These are phyloP conservation scores for Plecturocebus donacophilus DNA, from an alignment of 2,113 vertebrate genomes.

Conservation along the genomic window DNA sequence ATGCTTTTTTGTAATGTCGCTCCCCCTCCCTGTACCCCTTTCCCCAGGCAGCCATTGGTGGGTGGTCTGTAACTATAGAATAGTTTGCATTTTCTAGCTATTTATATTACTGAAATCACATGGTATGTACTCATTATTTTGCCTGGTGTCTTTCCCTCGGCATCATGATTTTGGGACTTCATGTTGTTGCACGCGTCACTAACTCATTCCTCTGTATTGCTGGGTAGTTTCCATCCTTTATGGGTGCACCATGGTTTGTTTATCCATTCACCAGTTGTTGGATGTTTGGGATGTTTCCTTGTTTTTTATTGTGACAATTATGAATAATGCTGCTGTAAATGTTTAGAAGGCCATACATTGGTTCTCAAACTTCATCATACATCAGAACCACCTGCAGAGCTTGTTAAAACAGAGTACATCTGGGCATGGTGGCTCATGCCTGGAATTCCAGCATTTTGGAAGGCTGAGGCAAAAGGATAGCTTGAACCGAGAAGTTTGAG, in stretches of 20 bases:
- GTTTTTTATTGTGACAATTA: too few relatives aligned
- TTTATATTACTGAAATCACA: accelerated
- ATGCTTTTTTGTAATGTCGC: neutral
- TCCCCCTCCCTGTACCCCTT: neutral
- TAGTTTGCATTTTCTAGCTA: neutral
- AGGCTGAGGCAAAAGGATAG: too few relatives aligned
- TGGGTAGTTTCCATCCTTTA: neutral
- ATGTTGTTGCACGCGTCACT: accelerated
- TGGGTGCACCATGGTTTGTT: accelerated
- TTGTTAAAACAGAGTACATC: neutral
- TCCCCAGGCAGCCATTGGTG: accelerated
- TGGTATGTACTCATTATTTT: accelerated
- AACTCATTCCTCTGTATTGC: too few relatives aligned
- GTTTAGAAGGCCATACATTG: neutral
- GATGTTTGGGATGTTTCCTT: accelerated
- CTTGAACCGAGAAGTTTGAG: too few relatives aligned
- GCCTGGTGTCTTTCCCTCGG: accelerated
- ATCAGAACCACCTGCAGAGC: neutral
- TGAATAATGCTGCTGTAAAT: neutral
- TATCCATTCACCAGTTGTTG: neutral
- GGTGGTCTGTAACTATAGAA: accelerated
- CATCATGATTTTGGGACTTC: accelerated
- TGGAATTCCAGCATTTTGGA: too few relatives aligned
- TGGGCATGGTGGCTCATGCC: too few relatives aligned
- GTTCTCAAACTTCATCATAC: neutral